These are phyloP conservation scores for Hiodon alosoides DNA, from an alignment of 2,113 vertebrate genomes.

Conservation along the genomic window DNA sequence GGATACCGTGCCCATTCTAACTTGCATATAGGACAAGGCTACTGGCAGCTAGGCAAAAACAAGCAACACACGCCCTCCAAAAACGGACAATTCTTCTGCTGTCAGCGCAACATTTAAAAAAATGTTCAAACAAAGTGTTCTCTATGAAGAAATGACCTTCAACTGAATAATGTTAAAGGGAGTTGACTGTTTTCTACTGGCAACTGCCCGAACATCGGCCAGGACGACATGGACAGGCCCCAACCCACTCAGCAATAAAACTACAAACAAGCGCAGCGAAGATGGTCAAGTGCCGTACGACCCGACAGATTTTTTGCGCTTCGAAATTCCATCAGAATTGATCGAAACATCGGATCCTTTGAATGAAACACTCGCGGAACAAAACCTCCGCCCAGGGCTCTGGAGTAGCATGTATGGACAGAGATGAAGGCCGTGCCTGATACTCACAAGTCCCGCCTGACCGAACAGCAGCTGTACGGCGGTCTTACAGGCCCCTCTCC, in stretches of 20 bases:
- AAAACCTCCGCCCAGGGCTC: no score
- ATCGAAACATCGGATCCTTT: no score
- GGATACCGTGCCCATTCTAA: neutral
- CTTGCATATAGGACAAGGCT: constrained; percentile 15
- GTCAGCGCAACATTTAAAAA: neutral
- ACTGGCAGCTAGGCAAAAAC: neutral
- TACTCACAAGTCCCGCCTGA: constrained; percentile 93
- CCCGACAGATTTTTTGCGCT: no score
- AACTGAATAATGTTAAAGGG: neutral
- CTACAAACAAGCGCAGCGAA: no score
- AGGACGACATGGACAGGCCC: neutral
- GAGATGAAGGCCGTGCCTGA: no score
- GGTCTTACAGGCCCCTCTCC: constrained; percentile 96
- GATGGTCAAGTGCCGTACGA: no score
- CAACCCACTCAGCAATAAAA: neutral
- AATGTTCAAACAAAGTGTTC: neutral
- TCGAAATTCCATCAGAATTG: no score
- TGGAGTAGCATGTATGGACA: no score
- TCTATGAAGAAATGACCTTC: neutral
- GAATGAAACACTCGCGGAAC: no score
- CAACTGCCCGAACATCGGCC: neutral
- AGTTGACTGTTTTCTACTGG: neutral
- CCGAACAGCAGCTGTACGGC: constrained; percentile 94
- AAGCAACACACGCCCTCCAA: neutral
- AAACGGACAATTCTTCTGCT: neutral